Evolutionary conservation across 2,113 vertebrate species (phyloP).

Genomic region (Microcebus lehilahytsara): DNA sequence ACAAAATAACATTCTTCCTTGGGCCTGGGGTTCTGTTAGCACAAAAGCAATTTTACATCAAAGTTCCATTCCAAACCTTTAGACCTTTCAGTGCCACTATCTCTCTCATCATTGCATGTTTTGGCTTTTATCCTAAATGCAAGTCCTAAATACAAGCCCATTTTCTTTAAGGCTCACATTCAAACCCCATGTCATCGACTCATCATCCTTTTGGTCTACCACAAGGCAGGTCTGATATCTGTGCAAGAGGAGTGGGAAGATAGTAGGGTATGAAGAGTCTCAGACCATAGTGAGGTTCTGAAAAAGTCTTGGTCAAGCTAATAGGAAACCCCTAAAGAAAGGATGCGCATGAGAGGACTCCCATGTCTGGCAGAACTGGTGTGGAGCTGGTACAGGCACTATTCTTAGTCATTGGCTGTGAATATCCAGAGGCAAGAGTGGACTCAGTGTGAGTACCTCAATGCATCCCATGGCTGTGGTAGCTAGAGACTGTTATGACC

Average conservation of each 20-base stretch:
- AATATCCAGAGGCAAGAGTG: not conserved
- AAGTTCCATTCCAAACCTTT: not conserved
- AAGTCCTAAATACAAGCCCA: not conserved
- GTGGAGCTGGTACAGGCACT: not conserved
- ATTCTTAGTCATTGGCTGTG: not conserved
- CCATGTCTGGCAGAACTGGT: not conserved
- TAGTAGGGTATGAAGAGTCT: not conserved
- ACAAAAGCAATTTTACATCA: not conserved
- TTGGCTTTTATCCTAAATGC: not conserved
- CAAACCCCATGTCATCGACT: not conserved
- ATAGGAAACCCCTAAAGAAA: not conserved
- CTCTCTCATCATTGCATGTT: not conserved
- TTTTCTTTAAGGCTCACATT: not conserved
- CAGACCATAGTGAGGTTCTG: not conserved
- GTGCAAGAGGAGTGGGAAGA: not conserved
- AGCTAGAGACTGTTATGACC: not conserved
- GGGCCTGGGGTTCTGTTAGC: not conserved
- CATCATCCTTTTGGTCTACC: not conserved
- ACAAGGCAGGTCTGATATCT: not conserved
- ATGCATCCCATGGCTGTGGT: not conserved
- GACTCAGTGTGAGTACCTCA: not conserved
- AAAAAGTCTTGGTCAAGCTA: not conserved
- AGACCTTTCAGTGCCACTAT: not conserved
- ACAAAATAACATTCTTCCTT: not conserved
- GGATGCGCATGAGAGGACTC: not conserved